phyloP scores from a whole-genome alignment of 2,113 vertebrate species.

The Rhinoptilus africanus region DNA sequence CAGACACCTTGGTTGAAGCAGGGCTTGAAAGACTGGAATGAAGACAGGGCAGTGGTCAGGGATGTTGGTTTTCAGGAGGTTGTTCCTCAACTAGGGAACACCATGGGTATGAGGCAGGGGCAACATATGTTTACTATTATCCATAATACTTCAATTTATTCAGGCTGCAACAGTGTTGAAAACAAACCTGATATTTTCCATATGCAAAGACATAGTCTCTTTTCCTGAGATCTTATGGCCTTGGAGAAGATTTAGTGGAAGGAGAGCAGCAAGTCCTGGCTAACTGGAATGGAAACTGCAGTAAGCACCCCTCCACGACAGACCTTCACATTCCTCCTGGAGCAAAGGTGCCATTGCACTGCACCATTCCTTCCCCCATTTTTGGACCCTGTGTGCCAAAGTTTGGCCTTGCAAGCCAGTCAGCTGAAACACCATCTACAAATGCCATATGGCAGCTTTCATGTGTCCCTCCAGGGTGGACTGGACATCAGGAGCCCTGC shows the following conservation, averaged over 20 bases:
- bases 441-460: neutral
- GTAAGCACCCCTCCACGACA: fast-evolving
- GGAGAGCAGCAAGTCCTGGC: neutral
- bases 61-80: neutral
- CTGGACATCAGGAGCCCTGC: neutral
- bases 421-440: neutral
- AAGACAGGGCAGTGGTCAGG: neutral
- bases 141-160: constrained; percentile 35
- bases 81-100: neutral
- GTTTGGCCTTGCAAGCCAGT: neutral
- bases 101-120: neutral
- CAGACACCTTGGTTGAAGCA: neutral
- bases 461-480: neutral
- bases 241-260: neutral
- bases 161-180: constrained; percentile 23
- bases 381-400: neutral
- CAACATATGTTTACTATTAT: constrained; percentile 36
- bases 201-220: neutral
- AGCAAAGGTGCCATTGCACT: neutral
- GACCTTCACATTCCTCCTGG: neutral
- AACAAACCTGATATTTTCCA: constrained; percentile 53
- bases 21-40: neutral
- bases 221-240: neutral
- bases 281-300: neutral
- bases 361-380: neutral